Evolutionary conservation across 2,797 vertebrate genomes (phyloP), one percentile per base, ranked within the genome.

Genomic region (Pipistrellus kuhlii): DNA sequence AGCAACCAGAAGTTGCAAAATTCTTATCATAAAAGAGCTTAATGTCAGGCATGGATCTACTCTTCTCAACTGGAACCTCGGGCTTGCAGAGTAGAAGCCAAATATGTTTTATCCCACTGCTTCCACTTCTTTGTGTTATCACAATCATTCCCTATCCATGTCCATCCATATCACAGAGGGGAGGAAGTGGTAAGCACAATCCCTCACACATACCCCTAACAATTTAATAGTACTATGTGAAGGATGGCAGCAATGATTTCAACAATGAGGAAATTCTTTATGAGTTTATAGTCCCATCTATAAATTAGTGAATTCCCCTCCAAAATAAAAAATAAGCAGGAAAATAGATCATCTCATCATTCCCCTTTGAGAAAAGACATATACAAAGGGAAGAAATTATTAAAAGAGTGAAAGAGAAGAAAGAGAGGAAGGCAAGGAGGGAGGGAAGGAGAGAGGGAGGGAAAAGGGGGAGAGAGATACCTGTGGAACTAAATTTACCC

Each of bases 1-100:
- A 78, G 32, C 62, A 96, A 86, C 20, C 38, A 97, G 82, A 95
- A 73, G 91, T 0, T 94, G 59, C 96, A 95, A 96, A 97, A 92
- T 96, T 96, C 80, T 92, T 96, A 92, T 81, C 91, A 80, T 27
- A 87, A 97, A 87, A 97, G 51, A 90, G 92, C 93, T 94, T 92
- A 25, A 75, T 18, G 30, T 94, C 93, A 95, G 72, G 30, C 88
- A 87, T 9, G 0, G 64, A 81, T 55, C 72, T 38, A 83, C 25
- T 86, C n/a, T 75, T 38, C 91, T 89, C 72, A 80, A 23, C 21
- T n/a, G 3, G 18, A 78, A 82, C 41, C 57, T 72, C 62, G 32
- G 32, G 1, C 35, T 92, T 81, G 15, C 80, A 94, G 83, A 88
- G 30, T 46, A 1, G 57, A 85, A 86, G 57, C 38, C 62, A 72